Conservation (phyloP, 2,888 invertebrate genomes). For the Agrochola circellaris region DNA sequence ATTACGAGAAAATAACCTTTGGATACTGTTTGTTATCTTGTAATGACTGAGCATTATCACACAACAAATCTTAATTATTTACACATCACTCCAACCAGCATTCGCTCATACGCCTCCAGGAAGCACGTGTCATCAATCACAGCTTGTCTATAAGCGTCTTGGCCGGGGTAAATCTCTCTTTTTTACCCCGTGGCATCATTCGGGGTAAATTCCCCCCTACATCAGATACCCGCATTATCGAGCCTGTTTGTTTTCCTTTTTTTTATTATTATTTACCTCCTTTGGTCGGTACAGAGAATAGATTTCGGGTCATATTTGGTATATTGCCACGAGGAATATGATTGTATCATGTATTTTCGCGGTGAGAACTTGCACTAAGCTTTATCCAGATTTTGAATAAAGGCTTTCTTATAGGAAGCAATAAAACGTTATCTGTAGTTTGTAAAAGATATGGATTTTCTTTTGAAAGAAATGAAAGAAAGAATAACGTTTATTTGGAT, state of each 20-base stretch:
- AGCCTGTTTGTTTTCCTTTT: constrained; percentile 56
- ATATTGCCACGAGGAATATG: constrained; percentile 1
- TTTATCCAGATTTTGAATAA: not conserved
- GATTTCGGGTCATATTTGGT: constrained; percentile 32
- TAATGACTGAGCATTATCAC: not conserved
- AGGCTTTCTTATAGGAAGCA: not conserved
- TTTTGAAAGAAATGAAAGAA: no score
- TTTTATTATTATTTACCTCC: constrained; percentile 47
- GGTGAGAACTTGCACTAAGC: not conserved
- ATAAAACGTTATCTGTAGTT: not conserved
- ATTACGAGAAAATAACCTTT: not conserved
- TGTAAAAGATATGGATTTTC: not conserved
- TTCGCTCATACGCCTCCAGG: constrained; percentile 51
- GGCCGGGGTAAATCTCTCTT: constrained; percentile 78
- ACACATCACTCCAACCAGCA: constrained; percentile 1
- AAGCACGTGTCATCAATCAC: constrained; percentile 78
- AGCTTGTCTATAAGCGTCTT: constrained; percentile 67
- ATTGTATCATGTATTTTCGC: constrained; percentile 1
- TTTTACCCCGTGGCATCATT: constrained; percentile 68
- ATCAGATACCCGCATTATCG: constrained; percentile 49
- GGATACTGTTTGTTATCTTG: not conserved
- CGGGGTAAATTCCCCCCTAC: constrained; percentile 19
- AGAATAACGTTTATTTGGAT: no score
- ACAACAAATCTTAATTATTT: constrained; percentile 23
- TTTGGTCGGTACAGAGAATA: constrained; percentile 37